Base-by-base conservation (phyloP, 1,140 invertebrate genomes). In the Saccostrea cuccullata region DNA sequence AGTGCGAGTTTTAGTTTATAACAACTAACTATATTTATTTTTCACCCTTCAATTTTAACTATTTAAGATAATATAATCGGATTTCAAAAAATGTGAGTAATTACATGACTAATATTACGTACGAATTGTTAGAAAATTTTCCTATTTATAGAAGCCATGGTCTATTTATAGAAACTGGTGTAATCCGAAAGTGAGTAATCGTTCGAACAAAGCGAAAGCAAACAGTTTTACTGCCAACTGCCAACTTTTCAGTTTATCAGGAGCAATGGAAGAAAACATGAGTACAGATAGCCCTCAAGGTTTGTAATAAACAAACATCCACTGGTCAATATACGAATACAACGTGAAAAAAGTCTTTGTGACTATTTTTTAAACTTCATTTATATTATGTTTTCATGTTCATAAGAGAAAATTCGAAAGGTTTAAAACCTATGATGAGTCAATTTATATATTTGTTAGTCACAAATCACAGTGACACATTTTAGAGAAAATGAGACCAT, bases 111-210 rank as follows among this genome's bases (percentile, higher is more conserved):
- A 77, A 30, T 77, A 77, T 30, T 30, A 30, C 23, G 70, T 30
- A 77, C 70, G 70, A 77, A 26, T 77, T 77, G 70, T 36, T 26
- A 15, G 26, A 64, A n/a, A 64, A 20, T 17, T 15, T 20, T 47
- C 47, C 6, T 64, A 64, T 30, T 77, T 77, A 30, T 77, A 77
- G 23, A 23, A 77, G 1, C 30, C 20, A 13, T 15, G 11, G 12
- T 17, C 70, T 77, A 77, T 77, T 77, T 77, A 30, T 77, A 77
- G 70, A 77, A 77, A 77, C 70, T 77, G 70, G 70, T 77, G 70
- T 77, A 77, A 77, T 77, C 70, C 70, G 70, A 77, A 77, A 77
- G 70, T 77, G 70, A 77, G 11, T 77, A 77, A 36, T 77, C 23
- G 9, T 30, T 17, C 70, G 70, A 77, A 77, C 70, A 77, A 77